Conservation (phyloP, 2,888 invertebrate species). For the Copidosoma aretas region DNA sequence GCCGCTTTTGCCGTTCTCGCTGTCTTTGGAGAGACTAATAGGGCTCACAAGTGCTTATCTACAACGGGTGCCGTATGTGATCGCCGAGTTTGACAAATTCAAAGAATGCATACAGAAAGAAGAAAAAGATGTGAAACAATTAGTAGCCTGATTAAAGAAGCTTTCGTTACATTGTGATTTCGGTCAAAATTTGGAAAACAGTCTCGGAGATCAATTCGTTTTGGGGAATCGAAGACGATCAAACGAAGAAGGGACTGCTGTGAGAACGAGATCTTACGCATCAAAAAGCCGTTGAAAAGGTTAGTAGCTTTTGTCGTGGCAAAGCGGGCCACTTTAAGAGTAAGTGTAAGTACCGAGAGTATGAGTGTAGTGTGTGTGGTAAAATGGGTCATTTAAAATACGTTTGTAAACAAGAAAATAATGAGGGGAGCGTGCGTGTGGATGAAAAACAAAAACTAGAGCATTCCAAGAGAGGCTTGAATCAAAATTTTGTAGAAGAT, state of each 20-base stretch:
- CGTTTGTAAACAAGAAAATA: background rate
- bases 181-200: background rate
- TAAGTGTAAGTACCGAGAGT: background rate
- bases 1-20: conserved; percentile 6
- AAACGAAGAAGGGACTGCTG: conserved; percentile 8
- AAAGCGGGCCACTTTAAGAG: background rate
- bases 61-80: conserved; percentile 36
- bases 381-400: background rate
- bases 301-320: conserved; percentile 15
- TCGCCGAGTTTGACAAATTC: conserved; percentile 39
- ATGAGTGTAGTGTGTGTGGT: background rate
- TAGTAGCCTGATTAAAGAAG: conserved; percentile 25
- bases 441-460: too few relatives aligned
- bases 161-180: background rate
- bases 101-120: conserved; percentile 38
- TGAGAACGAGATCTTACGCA: conserved; percentile 18
- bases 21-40: too few relatives aligned
- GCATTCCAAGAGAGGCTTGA: background rate
- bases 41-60: conserved; percentile 38
- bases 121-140: conserved; percentile 27
- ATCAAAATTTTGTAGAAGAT: too few relatives aligned
- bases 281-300: conserved; percentile 1
- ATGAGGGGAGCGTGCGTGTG: background rate
- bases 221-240: conserved; percentile 16
- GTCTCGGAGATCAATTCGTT: conserved; percentile 24